These are phyloP conservation scores for Aphodius sticticus DNA, from an alignment of 2,888 invertebrate genomes.

Conservation along the genomic window DNA sequence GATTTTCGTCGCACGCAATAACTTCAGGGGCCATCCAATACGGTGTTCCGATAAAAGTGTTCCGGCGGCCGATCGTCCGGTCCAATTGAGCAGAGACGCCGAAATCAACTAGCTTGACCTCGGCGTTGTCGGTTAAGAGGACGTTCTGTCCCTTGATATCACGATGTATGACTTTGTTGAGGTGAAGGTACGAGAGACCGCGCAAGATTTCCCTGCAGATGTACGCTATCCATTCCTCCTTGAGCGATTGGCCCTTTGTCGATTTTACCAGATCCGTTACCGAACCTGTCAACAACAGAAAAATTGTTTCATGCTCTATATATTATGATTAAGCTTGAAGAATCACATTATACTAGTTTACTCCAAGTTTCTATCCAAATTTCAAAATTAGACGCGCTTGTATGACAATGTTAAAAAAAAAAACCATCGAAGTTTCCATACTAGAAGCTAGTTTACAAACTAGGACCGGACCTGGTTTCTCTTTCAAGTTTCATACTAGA, in stretches of 20 bases:
- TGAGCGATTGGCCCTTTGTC: slow-evolving; percentile 96
- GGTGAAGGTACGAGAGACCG: slow-evolving; percentile 96
- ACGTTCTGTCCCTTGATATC: slow-evolving; percentile 99
- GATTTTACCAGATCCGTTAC: slow-evolving; percentile 99
- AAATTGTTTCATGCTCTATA: neutral
- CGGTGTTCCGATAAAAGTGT: slow-evolving; percentile 98
- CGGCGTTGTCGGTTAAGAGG: slow-evolving; percentile 98
- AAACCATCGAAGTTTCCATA: no score
- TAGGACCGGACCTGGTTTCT: no score
- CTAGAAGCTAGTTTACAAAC: no score
- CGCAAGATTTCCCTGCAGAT: slow-evolving; percentile 96
- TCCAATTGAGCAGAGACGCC: slow-evolving; percentile 99
- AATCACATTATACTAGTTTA: no score
- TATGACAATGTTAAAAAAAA: no score
- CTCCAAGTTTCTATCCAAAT: no score
- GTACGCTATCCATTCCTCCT: slow-evolving; percentile 99
- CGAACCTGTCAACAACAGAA: slow-evolving; percentile 68
- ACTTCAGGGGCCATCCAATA: slow-evolving; percentile 99
- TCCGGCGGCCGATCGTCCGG: slow-evolving; percentile 97
- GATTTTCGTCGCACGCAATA: slow-evolving; percentile 99
- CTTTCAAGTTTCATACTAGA: no score
- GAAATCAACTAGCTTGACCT: slow-evolving; percentile 99
- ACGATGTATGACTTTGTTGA: slow-evolving; percentile 98
- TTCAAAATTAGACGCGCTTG: no score
- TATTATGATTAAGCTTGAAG: neutral